phyloP scores from a whole-genome alignment of 2,888 invertebrate genomes.

The Macrosiphum euphorbiae region DNA sequence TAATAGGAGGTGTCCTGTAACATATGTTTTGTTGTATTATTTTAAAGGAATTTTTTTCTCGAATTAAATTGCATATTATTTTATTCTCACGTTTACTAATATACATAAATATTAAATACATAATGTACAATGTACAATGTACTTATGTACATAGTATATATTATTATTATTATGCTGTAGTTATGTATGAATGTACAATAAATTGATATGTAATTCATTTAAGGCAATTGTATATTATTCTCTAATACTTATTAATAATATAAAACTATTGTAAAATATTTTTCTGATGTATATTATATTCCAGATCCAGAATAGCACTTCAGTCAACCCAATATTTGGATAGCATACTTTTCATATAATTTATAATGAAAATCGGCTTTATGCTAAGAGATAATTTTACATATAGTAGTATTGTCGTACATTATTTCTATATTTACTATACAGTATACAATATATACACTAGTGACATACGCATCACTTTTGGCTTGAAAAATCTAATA shows the following conservation, averaged over 20 bases:
- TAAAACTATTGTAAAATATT: not conserved
- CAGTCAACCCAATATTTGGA: not conserved
- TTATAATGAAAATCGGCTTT: not conserved
- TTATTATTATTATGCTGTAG: not conserved
- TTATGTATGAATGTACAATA: not conserved
- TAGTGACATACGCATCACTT: not conserved
- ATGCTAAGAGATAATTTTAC: not conserved
- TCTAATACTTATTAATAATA: not conserved
- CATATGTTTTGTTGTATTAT: slow-evolving; percentile 6
- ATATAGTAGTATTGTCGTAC: not conserved
- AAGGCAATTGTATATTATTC: not conserved
- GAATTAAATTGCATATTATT: not conserved
- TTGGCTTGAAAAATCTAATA: not conserved
- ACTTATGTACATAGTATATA: no score
- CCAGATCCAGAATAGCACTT: not conserved
- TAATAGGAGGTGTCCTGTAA: not conserved
- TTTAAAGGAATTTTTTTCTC: not conserved
- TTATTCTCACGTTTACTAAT: not conserved
- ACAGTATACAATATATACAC: not conserved
- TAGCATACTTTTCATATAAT: not conserved
- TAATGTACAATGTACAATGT: not conserved
- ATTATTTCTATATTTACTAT: not conserved
- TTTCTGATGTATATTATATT: not conserved
- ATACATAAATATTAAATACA: no score
- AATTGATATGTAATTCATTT: not conserved